These are phyloP conservation scores for Mormyrops boulengeri DNA, from an alignment of 2,797 vertebrate species.

Conservation along the genomic window DNA sequence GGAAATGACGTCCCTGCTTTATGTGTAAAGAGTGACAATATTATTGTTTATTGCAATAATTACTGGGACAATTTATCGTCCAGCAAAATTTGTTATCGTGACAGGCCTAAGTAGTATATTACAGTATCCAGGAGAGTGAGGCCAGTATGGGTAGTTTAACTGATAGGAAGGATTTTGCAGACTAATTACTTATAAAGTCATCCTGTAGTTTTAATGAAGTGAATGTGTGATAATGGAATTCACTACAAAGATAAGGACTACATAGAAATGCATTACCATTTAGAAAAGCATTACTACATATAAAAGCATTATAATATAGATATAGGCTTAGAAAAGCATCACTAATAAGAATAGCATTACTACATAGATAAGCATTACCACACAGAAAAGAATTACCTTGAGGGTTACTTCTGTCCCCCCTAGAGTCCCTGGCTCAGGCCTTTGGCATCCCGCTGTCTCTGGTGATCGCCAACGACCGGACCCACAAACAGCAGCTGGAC, in stretches of 20 bases:
- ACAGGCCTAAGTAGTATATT: too few relatives aligned
- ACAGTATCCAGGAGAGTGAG: not conserved
- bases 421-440: slow-evolving; percentile 82
- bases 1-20: too few relatives aligned
- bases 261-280: not conserved
- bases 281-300: not conserved
- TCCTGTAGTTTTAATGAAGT: not conserved
- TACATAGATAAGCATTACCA: not conserved
- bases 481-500: slow-evolving; percentile 84
- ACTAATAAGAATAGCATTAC: not conserved
- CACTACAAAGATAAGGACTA: not conserved
- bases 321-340: not conserved
- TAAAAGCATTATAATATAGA: not conserved
- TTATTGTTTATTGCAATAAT: too few relatives aligned
- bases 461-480: slow-evolving; percentile 85
- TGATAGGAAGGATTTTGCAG: not conserved
- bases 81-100: too few relatives aligned
- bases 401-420: not conserved
- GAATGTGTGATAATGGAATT: not conserved
- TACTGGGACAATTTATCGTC: too few relatives aligned
- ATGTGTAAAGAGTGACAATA: too few relatives aligned
- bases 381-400: not conserved
- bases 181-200: not conserved
- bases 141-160: not conserved
- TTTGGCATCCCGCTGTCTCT: slow-evolving; percentile 85